Evolutionary conservation across 2,888 invertebrate species (phyloP).

Genomic region (Tuta absoluta): DNA sequence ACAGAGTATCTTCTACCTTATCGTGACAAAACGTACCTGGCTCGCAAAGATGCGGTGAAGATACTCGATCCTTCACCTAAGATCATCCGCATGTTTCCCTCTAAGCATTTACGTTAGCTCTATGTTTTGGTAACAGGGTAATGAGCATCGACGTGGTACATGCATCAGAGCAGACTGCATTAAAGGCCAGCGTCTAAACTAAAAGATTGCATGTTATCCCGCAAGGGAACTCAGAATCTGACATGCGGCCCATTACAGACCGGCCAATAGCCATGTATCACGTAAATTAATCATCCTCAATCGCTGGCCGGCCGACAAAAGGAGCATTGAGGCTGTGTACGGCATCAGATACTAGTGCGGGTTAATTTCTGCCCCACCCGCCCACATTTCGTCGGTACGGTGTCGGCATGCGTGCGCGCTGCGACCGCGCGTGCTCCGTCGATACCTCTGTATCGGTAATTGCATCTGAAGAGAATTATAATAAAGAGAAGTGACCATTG

Average conservation of each 20-base stretch:
- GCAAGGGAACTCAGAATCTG: slow-evolving; percentile 22
- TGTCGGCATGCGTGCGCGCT: slow-evolving; percentile 42
- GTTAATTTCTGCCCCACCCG: slow-evolving; percentile 54
- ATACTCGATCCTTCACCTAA: not conserved
- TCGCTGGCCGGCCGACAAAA: slow-evolving; percentile 46
- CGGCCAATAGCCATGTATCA: slow-evolving; percentile 33
- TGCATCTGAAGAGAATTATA: slow-evolving; percentile 50
- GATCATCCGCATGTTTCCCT: not conserved
- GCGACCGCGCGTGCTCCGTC: slow-evolving; percentile 43
- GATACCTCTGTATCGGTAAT: slow-evolving; percentile 63
- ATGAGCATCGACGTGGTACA: not conserved
- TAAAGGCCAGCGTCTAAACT: not conserved
- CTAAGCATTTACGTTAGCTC: not conserved
- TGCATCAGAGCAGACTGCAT: not conserved
- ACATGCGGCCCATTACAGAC: slow-evolving; percentile 23
- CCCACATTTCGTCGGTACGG: slow-evolving; percentile 57
- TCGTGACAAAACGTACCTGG: slow-evolving; percentile 1
- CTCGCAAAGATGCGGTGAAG: too few species aligned
- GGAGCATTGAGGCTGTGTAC: slow-evolving; percentile 31
- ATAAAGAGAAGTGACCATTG: slow-evolving; percentile 18
- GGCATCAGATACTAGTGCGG: slow-evolving; percentile 46
- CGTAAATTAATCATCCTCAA: slow-evolving; percentile 53
- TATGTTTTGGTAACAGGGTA: not conserved
- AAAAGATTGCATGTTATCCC: slow-evolving; percentile 21
- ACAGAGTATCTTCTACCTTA: not conserved